Base-by-base conservation (phyloP, 2,888 invertebrate species). In the Drosophila testacea region DNA sequence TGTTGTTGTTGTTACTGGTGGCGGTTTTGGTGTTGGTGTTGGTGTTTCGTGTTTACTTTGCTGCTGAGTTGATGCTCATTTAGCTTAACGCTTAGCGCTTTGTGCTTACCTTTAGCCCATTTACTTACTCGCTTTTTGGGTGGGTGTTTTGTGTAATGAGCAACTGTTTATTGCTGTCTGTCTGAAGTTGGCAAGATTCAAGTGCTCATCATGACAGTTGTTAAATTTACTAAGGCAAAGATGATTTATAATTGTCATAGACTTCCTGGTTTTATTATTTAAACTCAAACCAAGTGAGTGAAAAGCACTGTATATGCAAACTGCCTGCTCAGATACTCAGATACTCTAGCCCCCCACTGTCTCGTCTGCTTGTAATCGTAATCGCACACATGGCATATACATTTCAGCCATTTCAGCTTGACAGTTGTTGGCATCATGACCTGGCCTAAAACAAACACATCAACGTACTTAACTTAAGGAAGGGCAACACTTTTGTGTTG, bases 221-320 rank as follows among this genome's bases (percentile, higher is more conserved):
- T 69, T 46, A 36, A 13, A 46, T 38, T 79, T 62, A 69, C 83
- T 69, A 62, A 75, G 83, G 63, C 84, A 50, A 48, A 75, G 83
- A 83, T 83, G 83, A 87, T 87, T 83, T 83, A 84, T 87, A 83
- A 83, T 87, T 83, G 83, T 83, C 83, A 76, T 87, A 78, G 80
- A 83, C 88, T 83, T 83, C 83, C 83, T 83, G 83, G 88, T 84
- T 85, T 64, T 70, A 60, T 69, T 84, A 76, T 68, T 73, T 32
- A 32, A 32, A 66, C 73, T 64, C 52, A 13, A 10, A 39, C n/a
- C 4, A 27, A 59, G 51, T 54, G 56, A 67, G 64, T 80, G 77
- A 70, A 69, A 77, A 70, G 67, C 74, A 65, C 65, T 69, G 42
- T 1, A 47, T n/a, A 30, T 44, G 54, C 42, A 56, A 56, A 34